A percentile compares a stretch with the other conserved stretches of the same genome.
Conservation (phyloP, 2,888 invertebrate species). For the Eledona agricola region DNA sequence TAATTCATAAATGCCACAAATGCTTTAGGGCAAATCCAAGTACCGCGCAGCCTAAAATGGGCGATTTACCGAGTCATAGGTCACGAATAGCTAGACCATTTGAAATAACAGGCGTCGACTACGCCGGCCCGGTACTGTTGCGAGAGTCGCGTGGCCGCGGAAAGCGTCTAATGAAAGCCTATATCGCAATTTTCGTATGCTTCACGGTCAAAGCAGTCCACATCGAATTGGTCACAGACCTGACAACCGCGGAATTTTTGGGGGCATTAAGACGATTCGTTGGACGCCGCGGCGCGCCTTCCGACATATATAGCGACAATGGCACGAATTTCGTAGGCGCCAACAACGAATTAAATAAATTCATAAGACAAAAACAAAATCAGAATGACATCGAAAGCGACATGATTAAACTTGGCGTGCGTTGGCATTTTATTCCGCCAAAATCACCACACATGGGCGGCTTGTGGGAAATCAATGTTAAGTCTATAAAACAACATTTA, state of each 20-base stretch:
- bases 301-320: constrained; percentile 34
- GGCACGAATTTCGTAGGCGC: constrained; percentile 38
- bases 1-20: not conserved
- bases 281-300: constrained; percentile 27
- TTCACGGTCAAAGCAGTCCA: constrained; percentile 36
- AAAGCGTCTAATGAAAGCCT: constrained; percentile 22
- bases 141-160: constrained; percentile 33
- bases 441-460: constrained; percentile 39
- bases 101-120: constrained; percentile 38
- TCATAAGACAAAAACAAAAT: constrained; percentile 1
- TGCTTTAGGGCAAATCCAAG: constrained; percentile 1
- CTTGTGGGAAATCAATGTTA: constrained; percentile 35
- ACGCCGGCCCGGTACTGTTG: constrained; percentile 40
- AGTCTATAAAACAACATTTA: not conserved
- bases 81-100: not conserved
- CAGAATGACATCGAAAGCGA: not conserved
- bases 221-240: constrained; percentile 31
- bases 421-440: constrained; percentile 34
- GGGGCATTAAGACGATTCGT: constrained; percentile 31
- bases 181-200: constrained; percentile 35
- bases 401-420: not conserved
- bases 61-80: not conserved
- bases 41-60: not conserved
- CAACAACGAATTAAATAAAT: constrained; percentile 7
- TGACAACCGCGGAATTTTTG: constrained; percentile 29